Evolutionary conservation across 23 tunicate species (phyloP).

Genomic region (Clavelina lepadiformis): DNA sequence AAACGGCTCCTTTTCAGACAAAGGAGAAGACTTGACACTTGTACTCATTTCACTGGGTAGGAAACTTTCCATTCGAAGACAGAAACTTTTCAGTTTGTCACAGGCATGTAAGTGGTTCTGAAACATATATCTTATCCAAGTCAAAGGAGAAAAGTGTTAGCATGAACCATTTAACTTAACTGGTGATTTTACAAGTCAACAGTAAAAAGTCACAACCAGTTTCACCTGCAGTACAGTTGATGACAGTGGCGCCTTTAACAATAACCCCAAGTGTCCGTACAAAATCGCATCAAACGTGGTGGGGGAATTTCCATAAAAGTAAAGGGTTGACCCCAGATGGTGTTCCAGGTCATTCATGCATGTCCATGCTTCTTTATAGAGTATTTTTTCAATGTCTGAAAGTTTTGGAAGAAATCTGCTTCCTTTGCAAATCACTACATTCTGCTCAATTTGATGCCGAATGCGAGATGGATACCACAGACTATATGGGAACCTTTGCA

Average conservation of each 20-base stretch:
- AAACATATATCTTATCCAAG: neutral
- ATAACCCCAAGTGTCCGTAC: conserved; percentile 51
- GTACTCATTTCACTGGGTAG: conserved; percentile 1
- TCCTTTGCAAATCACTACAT: conserved; percentile 14
- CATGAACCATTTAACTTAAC: no score
- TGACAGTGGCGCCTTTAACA: conserved; percentile 58
- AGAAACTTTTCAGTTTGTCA: conserved; percentile 40
- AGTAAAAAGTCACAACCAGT: no score
- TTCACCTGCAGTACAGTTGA: conserved; percentile 68
- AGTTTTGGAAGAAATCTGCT: neutral
- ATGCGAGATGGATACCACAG: conserved; percentile 52
- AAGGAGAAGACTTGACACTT: no score
- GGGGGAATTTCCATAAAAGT: conserved; percentile 68
- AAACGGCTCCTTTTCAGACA: neutral
- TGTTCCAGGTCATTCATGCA: conserved; percentile 53
- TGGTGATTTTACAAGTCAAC: no score
- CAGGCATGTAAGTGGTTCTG: conserved; percentile 65
- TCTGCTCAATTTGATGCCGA: conserved; percentile 13
- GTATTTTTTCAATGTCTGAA: conserved; percentile 20
- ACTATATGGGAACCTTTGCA: conserved; percentile 57
- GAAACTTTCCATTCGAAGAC: conserved; percentile 37
- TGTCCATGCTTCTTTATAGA: conserved; percentile 38
- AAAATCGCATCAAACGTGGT: conserved; percentile 84
- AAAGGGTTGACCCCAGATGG: conserved; percentile 27
- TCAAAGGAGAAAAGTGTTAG: neutral